Base-by-base conservation (phyloP, 2,888 invertebrate species). In the Elmis aenea region DNA sequence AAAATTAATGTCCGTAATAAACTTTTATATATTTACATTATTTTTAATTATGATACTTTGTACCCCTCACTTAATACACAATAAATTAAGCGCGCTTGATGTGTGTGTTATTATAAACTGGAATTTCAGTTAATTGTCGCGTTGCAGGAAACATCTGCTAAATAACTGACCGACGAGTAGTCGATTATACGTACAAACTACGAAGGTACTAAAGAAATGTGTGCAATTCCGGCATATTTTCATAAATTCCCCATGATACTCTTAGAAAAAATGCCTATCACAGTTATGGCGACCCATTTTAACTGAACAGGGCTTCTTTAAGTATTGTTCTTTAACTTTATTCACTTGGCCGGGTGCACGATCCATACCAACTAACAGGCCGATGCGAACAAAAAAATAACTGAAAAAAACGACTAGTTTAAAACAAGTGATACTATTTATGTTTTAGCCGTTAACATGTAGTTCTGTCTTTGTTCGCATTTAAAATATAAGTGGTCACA, bases 371-470 rank as follows among this genome's bases (percentile, higher is more conserved):
- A 33, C 30, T 36, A 36, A 45, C 38, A 33, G 37, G 27, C 25
- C 42, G 26, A 32, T 27, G 16, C 24, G 29, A 26, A 38, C 33
- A 33, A 40, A 35, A 46, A 31, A 42, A 35, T 42, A 42, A 38
- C 16, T n/a, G 2, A 34, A 40, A 42, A 42, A 46, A 46, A 43
- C 38, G 36, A 43, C 46, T 23, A 43, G 46, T 46, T 43, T 43
- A 27, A 46, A 46, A 42, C 46, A 46, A 46, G 46, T 43, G 46
- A 46, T 46, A 46, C 40, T 46, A 46, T 46, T 46, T 46, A 43
- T 46, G 46, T 46, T 45, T 41, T 38, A 45, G 34, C 38, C 35
- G 45, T 45, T 45, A 29, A 45, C 45, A 45, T 38, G 35, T 22
- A 35, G 35, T 35, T 28, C 29, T 29, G 24, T 35, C 35, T 35